Percentiles rank a stretch among this genome's conserved stretches.
These are phyloP conservation scores for Epizoanthus ramosus DNA, from an alignment of 92 coral and sea anemone genomes.

Conservation along the genomic window DNA sequence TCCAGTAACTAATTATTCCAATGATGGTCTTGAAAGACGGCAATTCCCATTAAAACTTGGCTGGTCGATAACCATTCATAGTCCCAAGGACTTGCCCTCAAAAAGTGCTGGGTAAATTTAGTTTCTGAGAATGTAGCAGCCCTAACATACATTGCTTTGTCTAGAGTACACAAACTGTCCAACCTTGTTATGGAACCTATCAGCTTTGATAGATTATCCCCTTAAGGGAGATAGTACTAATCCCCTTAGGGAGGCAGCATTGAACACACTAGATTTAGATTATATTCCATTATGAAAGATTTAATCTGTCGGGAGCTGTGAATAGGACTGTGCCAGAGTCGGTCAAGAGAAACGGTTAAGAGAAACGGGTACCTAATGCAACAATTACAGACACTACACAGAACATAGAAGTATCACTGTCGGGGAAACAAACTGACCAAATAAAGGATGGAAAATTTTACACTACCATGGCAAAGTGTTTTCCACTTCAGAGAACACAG, in stretches of 20 bases:
- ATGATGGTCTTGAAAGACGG: slow-evolving; percentile 28
- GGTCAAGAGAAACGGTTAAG: neutral
- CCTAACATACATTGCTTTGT: slow-evolving; percentile 57
- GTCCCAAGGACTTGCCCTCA: slow-evolving; percentile 61
- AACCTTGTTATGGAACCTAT: slow-evolving; percentile 46
- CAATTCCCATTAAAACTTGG: slow-evolving; percentile 53
- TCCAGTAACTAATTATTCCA: slow-evolving; percentile 17
- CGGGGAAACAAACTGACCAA: slow-evolving; percentile 7
- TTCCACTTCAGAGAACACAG: neutral
- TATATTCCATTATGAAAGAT: no score
- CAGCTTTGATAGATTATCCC: slow-evolving; percentile 50
- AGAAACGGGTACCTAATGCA: slow-evolving; percentile 5
- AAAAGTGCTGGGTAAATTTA: slow-evolving; percentile 46
- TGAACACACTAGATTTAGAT: no score
- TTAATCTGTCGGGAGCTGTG: slow-evolving; percentile 12
- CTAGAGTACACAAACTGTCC: slow-evolving; percentile 40
- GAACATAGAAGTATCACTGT: neutral
- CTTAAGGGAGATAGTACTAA: slow-evolving; percentile 13
- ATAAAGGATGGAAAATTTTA: slow-evolving; percentile 23
- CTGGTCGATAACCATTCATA: slow-evolving; percentile 64
- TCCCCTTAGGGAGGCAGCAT: no score
- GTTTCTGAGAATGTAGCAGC: slow-evolving; percentile 55
- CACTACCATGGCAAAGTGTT: slow-evolving; percentile 32
- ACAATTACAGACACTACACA: neutral
- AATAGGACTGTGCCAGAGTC: slow-evolving; percentile 4